Conservation (phyloP, 2,888 invertebrate genomes). For the Muschampia plurimacula region DNA sequence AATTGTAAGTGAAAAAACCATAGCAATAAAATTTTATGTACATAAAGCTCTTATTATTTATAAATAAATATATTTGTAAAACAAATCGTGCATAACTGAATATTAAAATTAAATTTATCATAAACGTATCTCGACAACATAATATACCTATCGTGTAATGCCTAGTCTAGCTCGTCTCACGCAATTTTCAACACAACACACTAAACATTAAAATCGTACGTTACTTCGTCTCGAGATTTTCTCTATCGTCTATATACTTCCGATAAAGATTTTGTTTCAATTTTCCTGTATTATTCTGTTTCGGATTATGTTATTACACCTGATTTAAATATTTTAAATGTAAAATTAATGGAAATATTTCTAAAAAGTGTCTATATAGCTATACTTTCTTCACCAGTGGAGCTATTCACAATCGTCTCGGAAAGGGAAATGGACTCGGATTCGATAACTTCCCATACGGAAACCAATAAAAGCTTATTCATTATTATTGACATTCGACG, state of each 20-base stretch:
- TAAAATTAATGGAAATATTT: not conserved
- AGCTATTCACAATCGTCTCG: too few relatives aligned
- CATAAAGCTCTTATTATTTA: slow-evolving; percentile 17
- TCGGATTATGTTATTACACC: not conserved
- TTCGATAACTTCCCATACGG: too few relatives aligned
- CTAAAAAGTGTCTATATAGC: too few relatives aligned
- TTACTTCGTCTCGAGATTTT: slow-evolving; percentile 12
- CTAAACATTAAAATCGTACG: not conserved
- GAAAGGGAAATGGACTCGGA: too few relatives aligned
- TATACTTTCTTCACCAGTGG: too few relatives aligned
- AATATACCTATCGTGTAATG: too few relatives aligned
- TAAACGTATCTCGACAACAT: not conserved
- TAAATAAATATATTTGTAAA: slow-evolving; percentile 15
- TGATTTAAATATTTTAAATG: not conserved
- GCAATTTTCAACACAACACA: not conserved
- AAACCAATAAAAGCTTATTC: too few relatives aligned
- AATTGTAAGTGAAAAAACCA: slow-evolving; percentile 24
- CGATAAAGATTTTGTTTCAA: not conserved
- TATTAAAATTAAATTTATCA: slow-evolving; percentile 1
- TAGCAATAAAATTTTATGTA: slow-evolving; percentile 30
- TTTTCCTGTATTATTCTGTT: not conserved
- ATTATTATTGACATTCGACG: not conserved
- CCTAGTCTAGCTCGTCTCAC: not conserved
- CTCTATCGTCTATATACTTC: not conserved
- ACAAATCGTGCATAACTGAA: slow-evolving; percentile 21